Evolutionary conservation across 2,113 vertebrate genomes (phyloP).

Genomic region (Okapia johnstoni): DNA sequence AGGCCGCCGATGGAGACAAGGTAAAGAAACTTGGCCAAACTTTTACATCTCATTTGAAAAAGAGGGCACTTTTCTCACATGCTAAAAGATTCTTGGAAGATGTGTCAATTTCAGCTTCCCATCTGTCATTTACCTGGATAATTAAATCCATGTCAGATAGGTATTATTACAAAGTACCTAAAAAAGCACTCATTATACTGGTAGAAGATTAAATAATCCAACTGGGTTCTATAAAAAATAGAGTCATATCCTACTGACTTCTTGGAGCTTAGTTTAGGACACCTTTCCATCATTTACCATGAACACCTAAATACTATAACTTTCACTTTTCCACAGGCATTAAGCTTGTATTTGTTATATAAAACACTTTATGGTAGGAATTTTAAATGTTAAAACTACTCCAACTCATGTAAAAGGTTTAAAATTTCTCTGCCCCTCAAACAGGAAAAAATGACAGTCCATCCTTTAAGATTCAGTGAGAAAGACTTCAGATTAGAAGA

Average conservation of each 20-base stretch:
- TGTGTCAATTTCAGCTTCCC: not conserved
- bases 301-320: not conserved
- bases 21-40: not conserved
- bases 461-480: not conserved
- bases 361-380: not conserved
- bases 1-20: not conserved
- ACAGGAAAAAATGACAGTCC: not conserved
- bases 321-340: not conserved
- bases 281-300: not conserved
- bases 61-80: not conserved
- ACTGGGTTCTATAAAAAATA: not conserved
- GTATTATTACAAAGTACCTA: not conserved
- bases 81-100: not conserved
- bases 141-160: constrained; percentile 10
- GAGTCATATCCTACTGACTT: not conserved
- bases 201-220: not conserved
- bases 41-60: not conserved
- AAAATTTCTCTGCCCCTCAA: not conserved
- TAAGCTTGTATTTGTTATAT: not conserved
- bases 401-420: not conserved
- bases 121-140: constrained; percentile 1
- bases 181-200: not conserved
- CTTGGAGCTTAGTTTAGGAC: not conserved
- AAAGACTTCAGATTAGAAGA: not conserved
- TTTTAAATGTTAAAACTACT: not conserved